Conservation (phyloP, 2,888 invertebrate genomes). For the Acleris holmiana region DNA sequence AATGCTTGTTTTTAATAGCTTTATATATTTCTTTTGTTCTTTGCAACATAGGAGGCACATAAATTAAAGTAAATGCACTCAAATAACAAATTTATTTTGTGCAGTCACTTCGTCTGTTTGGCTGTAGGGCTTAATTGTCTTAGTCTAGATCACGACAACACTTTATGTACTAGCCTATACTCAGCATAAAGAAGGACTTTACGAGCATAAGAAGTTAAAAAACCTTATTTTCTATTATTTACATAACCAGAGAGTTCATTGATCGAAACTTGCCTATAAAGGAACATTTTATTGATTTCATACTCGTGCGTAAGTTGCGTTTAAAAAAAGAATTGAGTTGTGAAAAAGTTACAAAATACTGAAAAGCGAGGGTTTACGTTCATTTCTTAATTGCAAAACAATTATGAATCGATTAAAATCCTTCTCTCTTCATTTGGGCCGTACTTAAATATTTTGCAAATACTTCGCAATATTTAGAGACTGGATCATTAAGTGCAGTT, state of each 20-base stretch:
- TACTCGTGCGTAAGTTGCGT: neutral
- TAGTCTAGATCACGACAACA: too few species aligned
- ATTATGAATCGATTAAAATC: slow-evolving; percentile 13
- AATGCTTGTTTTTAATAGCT: too few species aligned
- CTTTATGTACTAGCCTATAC: too few species aligned
- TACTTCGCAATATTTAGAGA: slow-evolving; percentile 3
- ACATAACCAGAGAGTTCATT: neutral
- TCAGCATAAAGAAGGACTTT: too few species aligned
- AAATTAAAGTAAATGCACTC: too few species aligned
- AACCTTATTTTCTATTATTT: too few species aligned
- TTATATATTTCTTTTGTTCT: too few species aligned
- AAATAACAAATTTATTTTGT: too few species aligned
- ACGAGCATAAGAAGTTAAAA: too few species aligned
- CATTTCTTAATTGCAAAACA: slow-evolving; percentile 1
- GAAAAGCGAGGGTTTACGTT: slow-evolving; percentile 2
- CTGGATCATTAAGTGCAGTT: neutral
- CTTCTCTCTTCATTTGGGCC: neutral
- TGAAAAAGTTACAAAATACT: neutral
- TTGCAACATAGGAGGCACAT: too few species aligned
- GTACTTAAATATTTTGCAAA: slow-evolving; percentile 4
- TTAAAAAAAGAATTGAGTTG: neutral
- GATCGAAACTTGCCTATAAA: neutral
- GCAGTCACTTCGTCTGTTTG: too few species aligned
- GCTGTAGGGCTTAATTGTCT: too few species aligned
- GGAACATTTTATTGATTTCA: neutral